Evolutionary conservation across 2,797 vertebrate species (phyloP).

Genomic region (Sciaenops ocellatus): DNA sequence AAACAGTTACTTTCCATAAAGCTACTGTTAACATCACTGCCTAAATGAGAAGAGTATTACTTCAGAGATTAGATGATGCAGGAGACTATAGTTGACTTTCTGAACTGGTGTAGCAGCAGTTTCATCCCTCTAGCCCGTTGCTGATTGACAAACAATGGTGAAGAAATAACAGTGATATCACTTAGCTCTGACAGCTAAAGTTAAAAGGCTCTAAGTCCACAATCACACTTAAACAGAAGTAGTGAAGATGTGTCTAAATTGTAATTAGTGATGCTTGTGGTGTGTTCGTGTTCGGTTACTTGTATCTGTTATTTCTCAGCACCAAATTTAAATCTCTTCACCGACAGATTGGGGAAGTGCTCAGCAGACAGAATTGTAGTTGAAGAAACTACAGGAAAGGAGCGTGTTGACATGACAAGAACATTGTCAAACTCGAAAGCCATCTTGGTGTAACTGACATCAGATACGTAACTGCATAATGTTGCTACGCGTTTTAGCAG

Average conservation of each 20-base stretch:
- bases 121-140: background rate
- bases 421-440: constrained; percentile 1
- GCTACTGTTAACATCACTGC: background rate
- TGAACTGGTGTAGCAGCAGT: background rate
- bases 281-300: background rate
- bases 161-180: background rate
- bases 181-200: background rate
- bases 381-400: constrained; percentile 14
- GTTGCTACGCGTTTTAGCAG: background rate
- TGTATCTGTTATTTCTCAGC: constrained; percentile 3
- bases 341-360: constrained; percentile 12
- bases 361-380: constrained; percentile 2
- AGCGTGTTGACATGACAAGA: constrained; percentile 16
- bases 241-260: background rate
- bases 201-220: background rate
- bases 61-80: background rate
- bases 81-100: background rate
- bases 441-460: constrained; percentile 16
- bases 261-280: background rate
- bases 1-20: background rate
- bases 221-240: background rate
- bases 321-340: background rate
- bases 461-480: constrained; percentile 11
- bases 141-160: background rate
- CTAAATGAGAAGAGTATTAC: background rate